Evolutionary conservation across 2,888 invertebrate genomes (phyloP), one percentile per base, ranked within the genome.

Genomic region (Physocephala rufipes): DNA sequence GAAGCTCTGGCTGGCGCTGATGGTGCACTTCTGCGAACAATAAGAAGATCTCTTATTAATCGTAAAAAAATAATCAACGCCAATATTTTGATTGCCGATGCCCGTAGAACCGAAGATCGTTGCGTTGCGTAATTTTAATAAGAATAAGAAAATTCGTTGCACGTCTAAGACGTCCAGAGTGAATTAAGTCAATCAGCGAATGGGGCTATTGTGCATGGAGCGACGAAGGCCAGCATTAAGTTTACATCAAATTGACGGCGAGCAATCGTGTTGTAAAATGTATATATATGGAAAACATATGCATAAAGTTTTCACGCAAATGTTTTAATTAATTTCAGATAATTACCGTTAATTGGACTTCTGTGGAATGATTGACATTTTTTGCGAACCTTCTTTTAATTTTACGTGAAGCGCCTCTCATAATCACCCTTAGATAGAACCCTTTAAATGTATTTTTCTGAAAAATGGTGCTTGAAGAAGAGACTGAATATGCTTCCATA

Each of bases 141-240:
- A 30, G 36, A 30, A 15, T 13, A n/a, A 30, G 53, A 58, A 19
- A 47, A 61, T 21, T 49, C 3, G n/a, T 19, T 49, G 62, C 30
- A 53, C 43, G 53, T 45, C 47, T 61, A 72, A 72, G 65, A 69
- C 65, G 26, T 30, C 49, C 51, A 70, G n/a, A 63, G 63, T 58
- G 72, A 73, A 67, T 70, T 70, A 72, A 62, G 59, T 70, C 66
- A 72, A 72, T 72, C 70, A 67, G 67, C 49, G 67, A 62, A 36
- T 16, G 36, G 62, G 49, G n/a, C 30, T 15, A 24, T 15, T 24
- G 61, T 67, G 36, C 55, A 36, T 53, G 21, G n/a, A 64, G 47
- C 59, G 49, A n/a, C 36, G 21, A n/a, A n/a, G n/a, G 51, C 45
- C 68, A 16, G 19, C 16, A 36, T 62, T 30, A 49, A 30, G 21